phyloP scores from a whole-genome alignment of 2,797 vertebrate species.

The Phoxinus dragarum region DNA sequence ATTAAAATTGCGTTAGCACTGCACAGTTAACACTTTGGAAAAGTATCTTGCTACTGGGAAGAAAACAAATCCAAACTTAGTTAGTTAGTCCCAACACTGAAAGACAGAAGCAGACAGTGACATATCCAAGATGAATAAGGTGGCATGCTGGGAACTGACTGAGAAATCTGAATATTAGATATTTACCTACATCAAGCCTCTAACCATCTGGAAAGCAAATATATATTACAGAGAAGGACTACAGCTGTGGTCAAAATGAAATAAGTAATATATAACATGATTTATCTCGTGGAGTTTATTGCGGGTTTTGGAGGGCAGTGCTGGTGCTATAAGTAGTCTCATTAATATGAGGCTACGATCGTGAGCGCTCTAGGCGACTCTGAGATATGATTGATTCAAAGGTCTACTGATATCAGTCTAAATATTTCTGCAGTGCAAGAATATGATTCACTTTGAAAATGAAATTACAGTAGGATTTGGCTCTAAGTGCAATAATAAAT shows the following conservation, averaged over 20 bases:
- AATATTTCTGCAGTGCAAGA: constrained; percentile 60
- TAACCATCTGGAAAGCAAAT: constrained; percentile 37
- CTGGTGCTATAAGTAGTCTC: constrained; percentile 34
- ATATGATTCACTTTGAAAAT: constrained; percentile 61
- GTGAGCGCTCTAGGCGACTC: constrained; percentile 29
- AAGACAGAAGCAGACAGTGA: constrained; percentile 7
- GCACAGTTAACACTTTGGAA: background rate
- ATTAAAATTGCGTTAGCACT: background rate
- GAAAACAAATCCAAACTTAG: background rate
- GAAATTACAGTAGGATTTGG: constrained; percentile 57
- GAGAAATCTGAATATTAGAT: constrained; percentile 20
- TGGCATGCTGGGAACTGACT: background rate
- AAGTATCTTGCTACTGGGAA: background rate
- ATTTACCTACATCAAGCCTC: constrained; percentile 35
- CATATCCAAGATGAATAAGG: constrained; percentile 9
- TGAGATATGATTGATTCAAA: constrained; percentile 60
- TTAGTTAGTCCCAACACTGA: background rate
- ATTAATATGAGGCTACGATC: constrained; percentile 48
- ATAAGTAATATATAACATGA: constrained; percentile 37
- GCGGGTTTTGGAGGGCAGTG: constrained; percentile 42
- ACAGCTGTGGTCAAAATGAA: constrained; percentile 50
- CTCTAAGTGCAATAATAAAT: constrained; percentile 62
- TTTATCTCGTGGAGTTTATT: constrained; percentile 51
- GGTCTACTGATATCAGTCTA: constrained; percentile 56
- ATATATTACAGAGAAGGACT: constrained; percentile 41